Evolutionary conservation across 1,140 invertebrate species (phyloP).

Genomic region (roundworm (Caenorhabditis elegans)): WBcel235 BX284605.5:14534501-14535000

Average conservation of each 20-base stretch:
- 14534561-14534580: too few relatives aligned
- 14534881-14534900: conserved; percentile 79
- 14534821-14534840: too few relatives aligned
- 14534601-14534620: neutral
- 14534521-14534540: too few relatives aligned
- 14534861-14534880: conserved; percentile 12
- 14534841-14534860: too few relatives aligned
- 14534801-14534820: conserved; percentile 50
- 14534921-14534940: conserved; percentile 99
- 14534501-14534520: too few relatives aligned
- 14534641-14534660: conserved; percentile 39
- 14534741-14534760: conserved; percentile 49
- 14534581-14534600: too few relatives aligned
- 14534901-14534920: conserved; percentile 96
- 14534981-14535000: conserved; percentile 95
- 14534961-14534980: conserved; percentile 95
- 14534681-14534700: conserved; percentile 33
- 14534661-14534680: conserved; percentile 47
- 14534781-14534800: conserved; percentile 32
- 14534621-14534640: conserved; percentile 43
- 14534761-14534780: conserved; percentile 51
- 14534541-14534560: too few relatives aligned
- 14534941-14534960: conserved; percentile 75
- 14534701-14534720: conserved; percentile 57
- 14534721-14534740: conserved; percentile 43